phyloP scores from a whole-genome alignment of 2,797 vertebrate genomes.

The Pangasius larnaudii region DNA sequence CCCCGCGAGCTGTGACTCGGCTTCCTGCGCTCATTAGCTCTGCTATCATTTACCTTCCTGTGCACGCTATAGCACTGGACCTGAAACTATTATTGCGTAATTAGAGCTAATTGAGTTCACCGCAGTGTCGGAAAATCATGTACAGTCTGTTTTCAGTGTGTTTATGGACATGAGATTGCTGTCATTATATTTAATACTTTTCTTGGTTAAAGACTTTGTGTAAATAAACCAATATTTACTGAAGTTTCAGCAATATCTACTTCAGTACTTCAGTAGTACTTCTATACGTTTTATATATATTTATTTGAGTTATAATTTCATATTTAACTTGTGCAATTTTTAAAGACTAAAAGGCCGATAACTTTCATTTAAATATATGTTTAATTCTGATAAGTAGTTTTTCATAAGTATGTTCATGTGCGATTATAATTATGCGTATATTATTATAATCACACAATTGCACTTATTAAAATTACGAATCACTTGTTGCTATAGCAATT shows the following conservation, averaged over 20 bases:
- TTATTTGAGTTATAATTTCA: too few species aligned
- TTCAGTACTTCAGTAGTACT: not conserved
- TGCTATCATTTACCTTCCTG: not conserved
- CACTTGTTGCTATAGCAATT: not conserved
- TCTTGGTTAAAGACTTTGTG: not conserved
- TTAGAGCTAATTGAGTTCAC: not conserved
- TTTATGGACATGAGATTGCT: not conserved
- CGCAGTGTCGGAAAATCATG: not conserved
- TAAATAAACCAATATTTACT: not conserved
- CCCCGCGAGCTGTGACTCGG: not conserved
- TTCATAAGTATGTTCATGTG: not conserved
- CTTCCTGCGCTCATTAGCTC: slow-evolving; percentile 6
- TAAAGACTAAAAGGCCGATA: not conserved
- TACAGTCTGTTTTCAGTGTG: not conserved
- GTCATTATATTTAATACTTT: not conserved
- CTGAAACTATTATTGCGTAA: not conserved
- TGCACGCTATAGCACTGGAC: not conserved
- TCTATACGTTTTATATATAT: not conserved
- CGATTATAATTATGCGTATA: not conserved
- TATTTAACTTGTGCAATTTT: too few species aligned
- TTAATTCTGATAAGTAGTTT: not conserved
- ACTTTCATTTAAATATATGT: not conserved
- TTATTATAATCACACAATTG: not conserved
- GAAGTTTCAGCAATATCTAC: not conserved
- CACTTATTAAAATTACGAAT: not conserved